Evolutionary conservation across 2,797 vertebrate species (phyloP).

Genomic region (Sebastiscus tertius): DNA sequence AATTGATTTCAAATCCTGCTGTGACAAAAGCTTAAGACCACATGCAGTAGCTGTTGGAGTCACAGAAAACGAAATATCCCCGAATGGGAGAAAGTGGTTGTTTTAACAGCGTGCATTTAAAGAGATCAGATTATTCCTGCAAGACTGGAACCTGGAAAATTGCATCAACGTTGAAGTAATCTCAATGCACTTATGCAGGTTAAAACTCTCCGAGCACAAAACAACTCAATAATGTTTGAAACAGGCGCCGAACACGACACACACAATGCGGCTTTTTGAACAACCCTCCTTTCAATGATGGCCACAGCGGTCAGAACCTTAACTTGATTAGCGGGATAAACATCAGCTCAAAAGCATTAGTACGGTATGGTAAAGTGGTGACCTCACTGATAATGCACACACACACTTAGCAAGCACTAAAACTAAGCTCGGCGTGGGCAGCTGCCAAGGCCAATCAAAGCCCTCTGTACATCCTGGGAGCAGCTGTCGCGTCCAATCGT

Average conservation of each 20-base stretch:
- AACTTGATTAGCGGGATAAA: conserved; percentile 79
- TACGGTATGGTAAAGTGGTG: conserved; percentile 65
- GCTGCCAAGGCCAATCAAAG: conserved; percentile 84
- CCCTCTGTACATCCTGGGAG: conserved; percentile 73
- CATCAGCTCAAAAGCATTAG: conserved; percentile 78
- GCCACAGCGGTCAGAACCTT: conserved; percentile 62
- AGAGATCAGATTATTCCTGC: conserved; percentile 29
- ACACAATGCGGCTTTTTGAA: conserved; percentile 43
- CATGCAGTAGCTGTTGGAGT: neutral
- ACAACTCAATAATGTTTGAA: conserved; percentile 50
- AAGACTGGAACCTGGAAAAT: conserved; percentile 17
- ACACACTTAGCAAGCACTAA: conserved; percentile 77
- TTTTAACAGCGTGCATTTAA: neutral
- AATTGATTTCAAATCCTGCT: neutral
- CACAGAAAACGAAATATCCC: neutral
- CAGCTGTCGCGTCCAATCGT: conserved; percentile 81
- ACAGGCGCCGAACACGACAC: conserved; percentile 24
- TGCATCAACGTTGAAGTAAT: conserved; percentile 28
- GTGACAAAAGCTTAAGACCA: neutral
- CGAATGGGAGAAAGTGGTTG: neutral
- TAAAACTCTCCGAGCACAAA: conserved; percentile 21
- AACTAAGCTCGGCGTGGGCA: conserved; percentile 73
- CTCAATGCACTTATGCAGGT: conserved; percentile 21
- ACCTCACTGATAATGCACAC: conserved; percentile 77
- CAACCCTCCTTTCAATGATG: conserved; percentile 48